Evolutionary conservation across 2,888 invertebrate genomes (phyloP).

Genomic region (Phanerotoma sp.): DNA sequence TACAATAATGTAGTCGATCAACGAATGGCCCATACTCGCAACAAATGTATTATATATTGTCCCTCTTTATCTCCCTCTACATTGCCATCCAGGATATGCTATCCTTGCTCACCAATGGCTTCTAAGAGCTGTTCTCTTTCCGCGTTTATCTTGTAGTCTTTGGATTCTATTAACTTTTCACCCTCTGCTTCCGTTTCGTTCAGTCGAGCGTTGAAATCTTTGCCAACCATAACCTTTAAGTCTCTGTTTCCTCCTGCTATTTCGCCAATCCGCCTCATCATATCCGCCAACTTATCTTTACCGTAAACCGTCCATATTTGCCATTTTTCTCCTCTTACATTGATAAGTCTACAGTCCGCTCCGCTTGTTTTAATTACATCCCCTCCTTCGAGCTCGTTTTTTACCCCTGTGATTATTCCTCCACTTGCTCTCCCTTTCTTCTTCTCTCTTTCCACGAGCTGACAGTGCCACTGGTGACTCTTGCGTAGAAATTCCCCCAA

Average conservation of each 20-base stretch:
- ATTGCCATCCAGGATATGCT: conserved; percentile 4
- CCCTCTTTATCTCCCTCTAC: conserved; percentile 1
- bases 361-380: conserved; percentile 1
- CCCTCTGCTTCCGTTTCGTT: conserved; percentile 10
- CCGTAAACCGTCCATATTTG: no score
- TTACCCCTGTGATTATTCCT: no score
- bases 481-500: background rate
- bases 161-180: conserved; percentile 10
- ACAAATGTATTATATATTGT: background rate
- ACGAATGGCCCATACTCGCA: background rate
- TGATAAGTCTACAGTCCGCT: no score
- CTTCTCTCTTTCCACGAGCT: background rate
- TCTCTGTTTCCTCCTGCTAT: background rate
- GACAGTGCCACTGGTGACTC: background rate
- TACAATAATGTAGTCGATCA: conserved; percentile 1
- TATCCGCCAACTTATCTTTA: conserved; percentile 4
- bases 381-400: background rate
- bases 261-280: background rate
- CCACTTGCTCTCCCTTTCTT: conserved; percentile 5
- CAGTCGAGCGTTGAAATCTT: conserved; percentile 25
- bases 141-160: background rate
- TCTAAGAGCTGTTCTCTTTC: conserved; percentile 1
- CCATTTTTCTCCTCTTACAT: no score
- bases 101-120: background rate
- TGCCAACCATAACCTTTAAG: conserved; percentile 14